Base-by-base conservation (phyloP, 2,113 vertebrate genomes). In the Hucho hucho region DNA sequence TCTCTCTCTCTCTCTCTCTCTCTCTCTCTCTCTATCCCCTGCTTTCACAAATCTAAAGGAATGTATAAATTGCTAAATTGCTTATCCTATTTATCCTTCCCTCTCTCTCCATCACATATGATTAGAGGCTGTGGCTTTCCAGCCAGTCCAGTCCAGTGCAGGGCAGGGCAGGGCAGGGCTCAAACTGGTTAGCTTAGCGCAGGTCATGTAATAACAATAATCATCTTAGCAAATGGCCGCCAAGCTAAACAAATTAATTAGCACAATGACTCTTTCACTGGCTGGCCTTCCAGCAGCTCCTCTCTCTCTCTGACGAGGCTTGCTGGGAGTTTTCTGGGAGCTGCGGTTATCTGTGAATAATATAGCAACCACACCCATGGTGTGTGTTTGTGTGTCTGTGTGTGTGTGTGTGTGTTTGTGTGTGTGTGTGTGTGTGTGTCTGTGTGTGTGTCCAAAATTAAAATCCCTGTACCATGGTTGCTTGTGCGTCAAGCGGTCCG, bases 141-240 rank as follows among this genome's bases (percentile, higher is more conserved):
- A 49, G 47, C 47, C 47, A 16, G 47, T 49, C 47, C 47, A 16
- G 11, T 49, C 3, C 47, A 49, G 47, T 13, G 58, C 58, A n/a
- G 16, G 20, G 58, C 58, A n/a, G n/a, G n/a, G 12, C 47, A 49
- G 47, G 47, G 58, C 58, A n/a, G 16, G 20, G 58, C 58, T 78
- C 78, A 85, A 78, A 37, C 76, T 83, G 83, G 79, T 81, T 73
- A 87, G 87, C 78, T 85, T 82, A 79, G 84, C 79, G 86, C 83
- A 85, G 91, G 91, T 92, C 89, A 79, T 78, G 85, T 81, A 93
- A 87, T 76, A 87, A 93, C 87, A 93, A 92, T 91, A 91, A 93
- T 90, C 86, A 88, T 89, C 69, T 76, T 77, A 28, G 80, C 79
- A 87, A 89, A 87, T 85, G 81, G 67, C 79, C 24, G 81, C 82